Evolutionary conservation across 2,888 invertebrate species (phyloP).

Genomic region (Tanypteryx hageni): DNA sequence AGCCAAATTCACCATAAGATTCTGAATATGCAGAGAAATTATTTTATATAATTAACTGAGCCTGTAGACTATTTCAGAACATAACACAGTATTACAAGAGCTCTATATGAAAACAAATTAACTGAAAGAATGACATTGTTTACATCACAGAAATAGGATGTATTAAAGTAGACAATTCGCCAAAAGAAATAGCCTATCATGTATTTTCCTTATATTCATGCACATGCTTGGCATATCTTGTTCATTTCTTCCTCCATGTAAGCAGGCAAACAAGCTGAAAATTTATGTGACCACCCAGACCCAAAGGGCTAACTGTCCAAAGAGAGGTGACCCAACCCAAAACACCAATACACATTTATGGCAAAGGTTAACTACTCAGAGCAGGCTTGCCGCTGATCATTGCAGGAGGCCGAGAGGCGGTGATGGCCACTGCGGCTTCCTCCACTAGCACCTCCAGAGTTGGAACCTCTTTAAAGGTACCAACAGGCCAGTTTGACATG

Average conservation of each 20-base stretch:
- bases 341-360: slow-evolving; percentile 58
- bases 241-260: slow-evolving; percentile 36
- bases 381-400: slow-evolving; percentile 63
- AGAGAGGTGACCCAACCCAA: slow-evolving; percentile 52
- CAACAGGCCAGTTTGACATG: slow-evolving; percentile 49
- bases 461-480: slow-evolving; percentile 49
- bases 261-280: slow-evolving; percentile 57
- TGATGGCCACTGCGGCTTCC: slow-evolving; percentile 58
- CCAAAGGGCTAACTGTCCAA: slow-evolving; percentile 45
- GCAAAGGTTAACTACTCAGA: slow-evolving; percentile 62
- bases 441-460: slow-evolving; percentile 54
- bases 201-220: not conserved
- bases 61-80: no score
- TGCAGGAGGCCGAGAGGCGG: slow-evolving; percentile 59
- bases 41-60: no score
- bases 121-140: no score
- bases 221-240: slow-evolving; percentile 38
- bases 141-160: no score
- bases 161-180: no score
- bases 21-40: no score
- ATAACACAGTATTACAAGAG: no score
- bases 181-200: no score
- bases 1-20: no score
- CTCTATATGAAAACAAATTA: no score
- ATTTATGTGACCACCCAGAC: slow-evolving; percentile 62